Evolutionary conservation across 2,797 vertebrate species (phyloP).

Genomic region (Anas capensis): DNA sequence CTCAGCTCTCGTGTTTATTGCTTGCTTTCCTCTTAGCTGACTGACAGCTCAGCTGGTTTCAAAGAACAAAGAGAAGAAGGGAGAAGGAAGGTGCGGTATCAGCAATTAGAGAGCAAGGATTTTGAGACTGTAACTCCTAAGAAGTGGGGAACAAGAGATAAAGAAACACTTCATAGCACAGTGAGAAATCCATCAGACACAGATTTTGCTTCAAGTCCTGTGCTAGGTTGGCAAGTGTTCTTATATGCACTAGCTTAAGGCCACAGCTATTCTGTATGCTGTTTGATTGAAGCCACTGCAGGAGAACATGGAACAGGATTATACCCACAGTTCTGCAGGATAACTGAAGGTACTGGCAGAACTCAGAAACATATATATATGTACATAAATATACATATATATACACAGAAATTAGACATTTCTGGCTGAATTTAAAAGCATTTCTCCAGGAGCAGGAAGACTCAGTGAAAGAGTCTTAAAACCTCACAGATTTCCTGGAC

Average conservation of each 20-base stretch:
- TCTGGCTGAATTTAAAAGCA: neutral
- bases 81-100: neutral
- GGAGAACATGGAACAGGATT: neutral
- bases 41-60: neutral
- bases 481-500: neutral
- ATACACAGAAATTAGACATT: neutral
- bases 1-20: neutral
- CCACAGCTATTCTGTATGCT: slow-evolving; percentile 16
- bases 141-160: neutral
- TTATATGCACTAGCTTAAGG: neutral
- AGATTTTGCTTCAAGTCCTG: slow-evolving; percentile 11
- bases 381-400: slow-evolving; percentile 1
- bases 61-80: neutral
- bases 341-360: neutral
- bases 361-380: neutral
- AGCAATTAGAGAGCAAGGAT: neutral
- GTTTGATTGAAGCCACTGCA: slow-evolving; percentile 7
- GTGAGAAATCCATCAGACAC: neutral
- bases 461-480: neutral
- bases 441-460: neutral
- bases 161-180: slow-evolving; percentile 6
- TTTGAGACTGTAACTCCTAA: neutral
- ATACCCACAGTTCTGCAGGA: neutral
- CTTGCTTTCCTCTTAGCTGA: neutral
- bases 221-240: neutral